Conservation (phyloP, 1,140 invertebrate species). For the Vanessa atalanta region DNA sequence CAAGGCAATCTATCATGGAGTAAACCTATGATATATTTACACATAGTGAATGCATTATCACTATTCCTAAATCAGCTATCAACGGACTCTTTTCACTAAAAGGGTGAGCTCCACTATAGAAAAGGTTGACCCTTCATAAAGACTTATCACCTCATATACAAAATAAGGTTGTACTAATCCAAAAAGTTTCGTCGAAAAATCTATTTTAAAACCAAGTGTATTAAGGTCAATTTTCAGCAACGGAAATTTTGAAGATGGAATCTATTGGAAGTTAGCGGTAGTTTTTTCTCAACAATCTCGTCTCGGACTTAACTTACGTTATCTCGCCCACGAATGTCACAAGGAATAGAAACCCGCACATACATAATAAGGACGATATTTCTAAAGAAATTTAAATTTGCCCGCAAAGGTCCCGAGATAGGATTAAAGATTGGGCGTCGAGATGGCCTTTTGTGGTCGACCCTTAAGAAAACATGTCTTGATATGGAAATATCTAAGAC, state of each 20-base stretch:
- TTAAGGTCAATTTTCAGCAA: conserved; percentile 65
- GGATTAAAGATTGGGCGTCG: conserved; percentile 80
- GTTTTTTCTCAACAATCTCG: conserved; percentile 80
- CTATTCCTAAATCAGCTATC: conserved; percentile 80
- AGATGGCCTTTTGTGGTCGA: conserved; percentile 79
- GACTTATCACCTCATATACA: conserved; percentile 81
- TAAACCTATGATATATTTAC: conserved; percentile 81
- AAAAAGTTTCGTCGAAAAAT: conserved; percentile 46
- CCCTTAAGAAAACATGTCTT: conserved; percentile 80
- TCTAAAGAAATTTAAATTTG: conserved; percentile 81
- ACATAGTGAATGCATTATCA: conserved; percentile 77
- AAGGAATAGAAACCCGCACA: conserved; percentile 79
- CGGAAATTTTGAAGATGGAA: conserved; percentile 50
- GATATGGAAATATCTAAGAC: conserved; percentile 79
- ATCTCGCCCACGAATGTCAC: conserved; percentile 77
- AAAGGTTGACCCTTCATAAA: conserved; percentile 81
- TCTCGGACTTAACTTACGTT: conserved; percentile 80
- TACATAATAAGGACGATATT: conserved; percentile 80
- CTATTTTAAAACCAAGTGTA: conserved; percentile 44
- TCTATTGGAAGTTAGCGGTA: conserved; percentile 74
- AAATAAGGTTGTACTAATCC: conserved; percentile 79
- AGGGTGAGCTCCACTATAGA: conserved; percentile 78
- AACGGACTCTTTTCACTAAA: conserved; percentile 81
- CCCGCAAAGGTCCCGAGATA: conserved; percentile 80
- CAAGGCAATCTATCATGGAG: conserved; percentile 73